A percentile compares a stretch with the other conserved stretches of the same genome.
Conservation (phyloP, 1,140 invertebrate species). For the Listronotus bonariensis region DNA sequence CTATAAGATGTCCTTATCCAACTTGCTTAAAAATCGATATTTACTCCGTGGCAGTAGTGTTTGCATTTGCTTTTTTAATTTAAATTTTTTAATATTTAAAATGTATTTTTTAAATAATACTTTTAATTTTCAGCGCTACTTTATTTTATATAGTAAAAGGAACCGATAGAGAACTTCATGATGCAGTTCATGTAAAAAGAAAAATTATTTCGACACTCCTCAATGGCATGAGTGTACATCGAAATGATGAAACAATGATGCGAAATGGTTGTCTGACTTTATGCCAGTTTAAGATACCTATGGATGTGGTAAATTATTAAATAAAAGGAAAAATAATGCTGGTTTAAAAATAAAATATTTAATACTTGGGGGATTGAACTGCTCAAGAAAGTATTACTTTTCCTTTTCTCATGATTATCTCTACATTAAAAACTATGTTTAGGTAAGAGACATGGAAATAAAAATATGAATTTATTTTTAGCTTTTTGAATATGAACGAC, state of each 20-base stretch:
- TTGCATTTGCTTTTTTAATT: too few relatives aligned
- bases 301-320: constrained; percentile 79
- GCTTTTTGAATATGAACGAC: constrained; percentile 88
- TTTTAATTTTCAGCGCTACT: constrained; percentile 71
- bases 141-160: constrained; percentile 92
- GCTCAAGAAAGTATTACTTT: too few relatives aligned
- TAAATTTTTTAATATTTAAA: neutral
- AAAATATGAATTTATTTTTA: constrained; percentile 51
- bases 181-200: constrained; percentile 71
- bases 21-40: too few relatives aligned
- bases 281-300: constrained; percentile 93
- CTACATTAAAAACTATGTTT: too few relatives aligned
- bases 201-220: constrained; percentile 80
- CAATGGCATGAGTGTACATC: constrained; percentile 86
- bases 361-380: too few relatives aligned
- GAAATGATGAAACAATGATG: constrained; percentile 89
- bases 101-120: neutral
- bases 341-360: too few relatives aligned
- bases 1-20: too few relatives aligned
- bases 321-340: too few relatives aligned
- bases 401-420: too few relatives aligned
- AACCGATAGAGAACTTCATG: constrained; percentile 69
- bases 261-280: constrained; percentile 93
- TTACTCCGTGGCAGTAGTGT: too few relatives aligned
- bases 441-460: constrained; percentile 37